A percentile compares a stretch with the other conserved stretches of the same genome.
Conservation (phyloP, 2,888 invertebrate species). For the Oeneis ivallda region DNA sequence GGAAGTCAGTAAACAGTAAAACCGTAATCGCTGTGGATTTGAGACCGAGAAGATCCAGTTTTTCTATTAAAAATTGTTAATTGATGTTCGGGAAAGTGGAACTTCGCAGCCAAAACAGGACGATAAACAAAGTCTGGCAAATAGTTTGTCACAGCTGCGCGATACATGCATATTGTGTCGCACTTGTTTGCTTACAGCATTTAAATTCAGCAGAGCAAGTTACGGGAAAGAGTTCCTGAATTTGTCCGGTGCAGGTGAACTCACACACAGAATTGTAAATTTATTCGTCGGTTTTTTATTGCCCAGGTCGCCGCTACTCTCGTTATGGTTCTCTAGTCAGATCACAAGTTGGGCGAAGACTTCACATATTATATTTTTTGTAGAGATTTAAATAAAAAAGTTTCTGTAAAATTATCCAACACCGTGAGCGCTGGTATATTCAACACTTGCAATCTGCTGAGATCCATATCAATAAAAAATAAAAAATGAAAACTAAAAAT, state of each 20-base stretch:
- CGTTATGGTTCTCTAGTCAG: slow-evolving; percentile 34
- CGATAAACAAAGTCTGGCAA: slow-evolving; percentile 47
- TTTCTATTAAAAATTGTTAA: slow-evolving; percentile 8
- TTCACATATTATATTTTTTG: neutral
- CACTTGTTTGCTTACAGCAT: slow-evolving; percentile 57
- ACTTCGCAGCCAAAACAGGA: slow-evolving; percentile 41
- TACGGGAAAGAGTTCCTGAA: slow-evolving; percentile 71
- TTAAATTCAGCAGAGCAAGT: slow-evolving; percentile 53
- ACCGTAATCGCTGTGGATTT: too few relatives aligned
- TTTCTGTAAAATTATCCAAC: neutral
- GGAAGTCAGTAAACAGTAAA: too few relatives aligned
- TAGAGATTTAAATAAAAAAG: neutral
- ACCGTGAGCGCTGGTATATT: too few relatives aligned
- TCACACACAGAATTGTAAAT: slow-evolving; percentile 76
- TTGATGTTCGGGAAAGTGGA: slow-evolving; percentile 16
- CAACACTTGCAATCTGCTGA: too few relatives aligned
- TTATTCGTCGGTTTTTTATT: slow-evolving; percentile 65
- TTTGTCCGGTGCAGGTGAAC: slow-evolving; percentile 71
- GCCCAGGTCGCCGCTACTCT: slow-evolving; percentile 23
- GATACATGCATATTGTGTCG: slow-evolving; percentile 45
- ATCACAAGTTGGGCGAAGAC: slow-evolving; percentile 5
- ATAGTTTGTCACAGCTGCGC: slow-evolving; percentile 43
- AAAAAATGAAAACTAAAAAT: too few relatives aligned
- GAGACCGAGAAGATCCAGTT: neutral
- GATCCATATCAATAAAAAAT: too few relatives aligned